Conservation (phyloP, 2,113 vertebrate species). For the Himantopus leucocephalus region DNA sequence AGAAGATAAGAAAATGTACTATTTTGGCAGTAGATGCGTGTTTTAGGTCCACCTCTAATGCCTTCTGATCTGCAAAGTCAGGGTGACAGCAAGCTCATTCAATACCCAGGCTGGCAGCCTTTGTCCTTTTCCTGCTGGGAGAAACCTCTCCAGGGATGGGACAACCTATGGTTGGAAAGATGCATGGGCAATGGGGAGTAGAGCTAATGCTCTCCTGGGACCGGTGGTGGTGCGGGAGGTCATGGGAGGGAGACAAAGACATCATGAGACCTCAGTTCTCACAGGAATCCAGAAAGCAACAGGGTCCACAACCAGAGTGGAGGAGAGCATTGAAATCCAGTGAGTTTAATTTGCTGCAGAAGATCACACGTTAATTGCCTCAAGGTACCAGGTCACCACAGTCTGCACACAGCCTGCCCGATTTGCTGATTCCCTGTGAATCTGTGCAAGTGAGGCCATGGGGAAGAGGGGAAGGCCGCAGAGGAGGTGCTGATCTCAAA, state of each 20-base stretch:
- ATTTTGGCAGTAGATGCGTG: background rate
- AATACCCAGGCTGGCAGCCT: background rate
- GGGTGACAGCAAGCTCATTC: background rate
- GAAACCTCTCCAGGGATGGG: accelerated
- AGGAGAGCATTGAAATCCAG: background rate
- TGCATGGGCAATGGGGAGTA: accelerated
- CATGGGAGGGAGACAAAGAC: background rate
- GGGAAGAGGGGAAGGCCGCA: background rate
- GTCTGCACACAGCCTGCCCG: background rate
- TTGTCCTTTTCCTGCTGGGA: background rate
- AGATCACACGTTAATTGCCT: background rate
- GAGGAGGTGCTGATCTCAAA: background rate
- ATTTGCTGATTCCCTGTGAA: background rate
- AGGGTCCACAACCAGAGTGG: background rate
- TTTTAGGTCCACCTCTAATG: background rate
- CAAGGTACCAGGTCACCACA: background rate
- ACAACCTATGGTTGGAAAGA: background rate
- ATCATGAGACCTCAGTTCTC: background rate
- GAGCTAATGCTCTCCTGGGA: accelerated
- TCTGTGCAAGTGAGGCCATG: background rate
- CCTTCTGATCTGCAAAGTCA: background rate
- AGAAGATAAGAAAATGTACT: background rate
- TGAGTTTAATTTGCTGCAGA: background rate
- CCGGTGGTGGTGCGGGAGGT: background rate
- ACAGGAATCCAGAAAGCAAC: background rate